Percentiles rank a stretch among this genome's conserved stretches.
phyloP scores from a whole-genome alignment of 37 sponge, comb jelly and placozoan genomes.

The Amphimedon queenslandica region DNA sequence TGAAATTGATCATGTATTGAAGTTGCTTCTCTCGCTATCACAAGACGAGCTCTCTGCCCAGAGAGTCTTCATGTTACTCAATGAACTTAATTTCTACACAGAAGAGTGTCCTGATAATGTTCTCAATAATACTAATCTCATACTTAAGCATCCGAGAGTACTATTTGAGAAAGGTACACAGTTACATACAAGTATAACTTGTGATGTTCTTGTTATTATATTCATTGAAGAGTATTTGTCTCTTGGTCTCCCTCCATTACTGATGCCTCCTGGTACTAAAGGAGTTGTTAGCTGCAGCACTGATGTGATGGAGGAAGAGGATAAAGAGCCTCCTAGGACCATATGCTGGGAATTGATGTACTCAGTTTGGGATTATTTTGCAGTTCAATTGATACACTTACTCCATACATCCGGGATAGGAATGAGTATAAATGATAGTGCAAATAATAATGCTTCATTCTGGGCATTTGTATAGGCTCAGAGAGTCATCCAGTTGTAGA shows the following conservation, averaged over 20 bases:
- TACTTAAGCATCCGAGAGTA: slow-evolving; percentile 1
- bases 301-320: not conserved
- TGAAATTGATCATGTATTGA: slow-evolving; percentile 6
- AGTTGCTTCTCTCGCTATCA: slow-evolving; percentile 30
- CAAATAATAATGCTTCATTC: no score
- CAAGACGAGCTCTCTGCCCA: slow-evolving; percentile 25
- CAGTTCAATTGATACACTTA: slow-evolving; percentile 21
- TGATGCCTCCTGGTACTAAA: slow-evolving; percentile 2
- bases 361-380: slow-evolving; percentile 66
- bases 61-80: slow-evolving; percentile 19
- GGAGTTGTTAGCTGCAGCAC: slow-evolving; percentile 24
- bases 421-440: slow-evolving; percentile 14
- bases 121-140: no score
- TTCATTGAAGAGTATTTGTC: slow-evolving; percentile 1
- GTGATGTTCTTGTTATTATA: no score
- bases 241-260: slow-evolving; percentile 13
- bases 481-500: not conserved
- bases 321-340: not conserved
- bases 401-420: slow-evolving; percentile 35
- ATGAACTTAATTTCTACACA: slow-evolving; percentile 18
- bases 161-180: slow-evolving; percentile 27
- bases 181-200: no score
- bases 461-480: no score
- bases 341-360: slow-evolving; percentile 43
- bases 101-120: not conserved